Conservation (phyloP, 2,888 invertebrate genomes). For the Nephrotoma flavescens region DNA sequence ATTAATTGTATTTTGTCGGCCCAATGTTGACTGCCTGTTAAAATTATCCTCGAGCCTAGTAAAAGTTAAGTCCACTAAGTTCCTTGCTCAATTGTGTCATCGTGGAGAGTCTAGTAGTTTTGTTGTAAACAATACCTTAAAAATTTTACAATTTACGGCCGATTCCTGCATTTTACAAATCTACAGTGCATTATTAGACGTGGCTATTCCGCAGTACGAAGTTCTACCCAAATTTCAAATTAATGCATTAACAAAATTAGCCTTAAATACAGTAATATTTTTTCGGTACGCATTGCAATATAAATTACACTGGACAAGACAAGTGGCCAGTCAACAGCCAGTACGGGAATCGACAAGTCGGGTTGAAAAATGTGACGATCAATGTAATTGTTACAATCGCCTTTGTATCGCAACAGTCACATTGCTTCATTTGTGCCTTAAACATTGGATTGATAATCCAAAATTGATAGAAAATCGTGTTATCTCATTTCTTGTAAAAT, state of each 20-base stretch:
- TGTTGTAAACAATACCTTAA: slow-evolving; percentile 10
- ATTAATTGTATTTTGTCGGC: neutral
- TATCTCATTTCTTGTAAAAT: slow-evolving; percentile 7
- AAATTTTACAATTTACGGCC: slow-evolving; percentile 12
- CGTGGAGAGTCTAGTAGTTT: neutral
- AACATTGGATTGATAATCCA: slow-evolving; percentile 11
- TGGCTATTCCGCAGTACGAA: slow-evolving; percentile 9
- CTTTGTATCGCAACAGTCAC: slow-evolving; percentile 10
- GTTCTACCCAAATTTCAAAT: slow-evolving; percentile 1
- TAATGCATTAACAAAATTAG: slow-evolving; percentile 4
- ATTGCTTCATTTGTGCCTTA: slow-evolving; percentile 11
- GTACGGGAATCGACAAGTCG: too few relatives aligned
- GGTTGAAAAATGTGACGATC: neutral
- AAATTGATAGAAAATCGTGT: slow-evolving; percentile 11
- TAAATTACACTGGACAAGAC: neutral
- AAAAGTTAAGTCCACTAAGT: neutral
- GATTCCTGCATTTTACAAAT: slow-evolving; percentile 11
- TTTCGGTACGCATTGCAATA: neutral
- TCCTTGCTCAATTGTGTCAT: neutral
- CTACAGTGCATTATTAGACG: slow-evolving; percentile 10
- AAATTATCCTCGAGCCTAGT: neutral
- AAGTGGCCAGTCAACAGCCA: neutral
- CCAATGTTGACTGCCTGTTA: neutral
- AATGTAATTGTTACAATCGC: slow-evolving; percentile 12
- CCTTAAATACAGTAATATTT: neutral